Base-by-base conservation (phyloP, 2,888 invertebrate species). In the Tetragnatha montana region DNA sequence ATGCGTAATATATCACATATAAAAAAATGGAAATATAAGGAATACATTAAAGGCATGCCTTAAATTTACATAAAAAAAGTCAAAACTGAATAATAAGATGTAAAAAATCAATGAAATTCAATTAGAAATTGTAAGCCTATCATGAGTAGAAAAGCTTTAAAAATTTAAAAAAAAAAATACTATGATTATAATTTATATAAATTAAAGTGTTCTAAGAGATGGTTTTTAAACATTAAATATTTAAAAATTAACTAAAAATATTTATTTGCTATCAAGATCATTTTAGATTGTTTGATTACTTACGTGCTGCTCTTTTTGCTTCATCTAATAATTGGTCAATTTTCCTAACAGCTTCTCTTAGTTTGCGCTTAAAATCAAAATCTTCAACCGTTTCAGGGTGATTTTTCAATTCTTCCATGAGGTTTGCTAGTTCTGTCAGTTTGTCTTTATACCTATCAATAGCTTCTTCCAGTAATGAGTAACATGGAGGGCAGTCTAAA, bases 361-460 rank as follows among this genome's bases (percentile, higher is more conserved):
- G 93, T 93, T 97, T 96, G 8, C 95, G 95, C 91, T 98, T 97
- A 93, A 99, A 99, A 92, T 98, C 97, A 0, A 96, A 95, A 93
- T 98, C 98, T 92, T 97, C 96, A 73, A 98, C 97, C 0, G 97
- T 96, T 0, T 97, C 97, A 0, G 99, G 98, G 49, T 97, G 97
- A 93, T 96, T 96, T 35, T 97, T 97, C 91, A 99, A 98, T 93
- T 98, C 97, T 60, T 96, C 95, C 49, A 98, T 94, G 49, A 96
- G 95, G 83, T 95, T 95, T 92, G 96, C 96, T 47, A 99, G 94
- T 87, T 96, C 96, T 1, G 94, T 94, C 81, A 98, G 94, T 92
- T 97, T 96, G 49, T 93, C 94, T 89, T 97, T 95, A 92, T 98
- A 97, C 8, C 95, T 94, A 92, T 96, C 95, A 10, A 97, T 97